These are phyloP conservation scores for Sitta europaea DNA, from an alignment of 2,113 vertebrate species.

Conservation along the genomic window DNA sequence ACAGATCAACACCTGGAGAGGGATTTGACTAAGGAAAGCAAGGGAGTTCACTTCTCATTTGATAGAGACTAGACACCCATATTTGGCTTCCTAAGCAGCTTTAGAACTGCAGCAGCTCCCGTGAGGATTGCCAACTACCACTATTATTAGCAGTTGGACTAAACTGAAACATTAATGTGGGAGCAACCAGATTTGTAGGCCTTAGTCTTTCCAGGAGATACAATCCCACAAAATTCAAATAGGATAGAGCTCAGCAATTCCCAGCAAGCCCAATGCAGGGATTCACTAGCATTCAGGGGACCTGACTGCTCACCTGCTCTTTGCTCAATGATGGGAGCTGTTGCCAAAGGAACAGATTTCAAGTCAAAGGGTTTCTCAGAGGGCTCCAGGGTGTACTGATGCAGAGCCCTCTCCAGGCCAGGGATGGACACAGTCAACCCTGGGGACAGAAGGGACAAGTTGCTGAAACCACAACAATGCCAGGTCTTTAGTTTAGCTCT, in stretches of 20 bases:
- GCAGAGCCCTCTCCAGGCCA: slow-evolving; percentile 79
- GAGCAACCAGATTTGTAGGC: neutral
- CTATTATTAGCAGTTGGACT: neutral
- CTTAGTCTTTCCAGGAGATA: neutral
- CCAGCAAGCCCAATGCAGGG: neutral
- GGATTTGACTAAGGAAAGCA: neutral
- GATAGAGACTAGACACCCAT: neutral
- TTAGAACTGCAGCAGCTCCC: neutral
- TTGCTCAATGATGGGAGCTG: slow-evolving; percentile 70
- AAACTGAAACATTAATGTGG: neutral
- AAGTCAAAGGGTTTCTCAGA: slow-evolving; percentile 82
- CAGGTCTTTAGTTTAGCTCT: neutral
- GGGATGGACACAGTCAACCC: slow-evolving; percentile 79
- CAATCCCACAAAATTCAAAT: neutral
- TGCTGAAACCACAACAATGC: neutral
- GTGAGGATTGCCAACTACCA: neutral
- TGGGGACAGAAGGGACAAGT: slow-evolving; percentile 10
- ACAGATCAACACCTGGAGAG: neutral
- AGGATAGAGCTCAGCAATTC: neutral
- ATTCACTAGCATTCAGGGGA: neutral
- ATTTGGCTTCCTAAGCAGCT: neutral
- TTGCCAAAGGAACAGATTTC: slow-evolving; percentile 82
- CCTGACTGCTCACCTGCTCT: slow-evolving; percentile 69
- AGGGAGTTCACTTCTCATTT: neutral
- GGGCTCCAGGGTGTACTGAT: slow-evolving; percentile 81